Evolutionary conservation across 2,113 vertebrate species (phyloP), one percentile per base, ranked within the genome.

Genomic region (Ceratotherium simum): DNA sequence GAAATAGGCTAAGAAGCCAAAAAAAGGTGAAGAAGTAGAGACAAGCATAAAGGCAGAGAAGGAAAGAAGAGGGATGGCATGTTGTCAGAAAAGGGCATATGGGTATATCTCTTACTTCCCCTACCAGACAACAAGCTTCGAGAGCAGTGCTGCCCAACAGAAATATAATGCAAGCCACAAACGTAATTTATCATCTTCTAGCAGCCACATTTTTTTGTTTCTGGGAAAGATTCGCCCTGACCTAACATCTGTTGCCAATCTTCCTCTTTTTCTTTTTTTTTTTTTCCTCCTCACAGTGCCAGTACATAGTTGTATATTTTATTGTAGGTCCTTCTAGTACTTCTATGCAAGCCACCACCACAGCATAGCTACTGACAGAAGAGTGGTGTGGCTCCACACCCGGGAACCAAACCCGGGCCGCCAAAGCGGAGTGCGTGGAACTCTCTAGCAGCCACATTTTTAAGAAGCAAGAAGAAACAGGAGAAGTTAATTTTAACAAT

Each of bases 401-500:
- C 10, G 11, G 48, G 48, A 48, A 48, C 48, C 11, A 11, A 48
- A 48, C 8, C 48, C 10, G 8, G 48, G 48, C 48, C 11, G 48
- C 48, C 11, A 11, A 48, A 48, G 8, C 48, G 11, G 48, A 48
- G 10, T 10, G 10, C 48, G 48, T 10, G 4, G 48, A 48, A 48
- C 48, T 48, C 48, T 51, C 75, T 82, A 83, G n/a, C 9, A 58
- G 48, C 46, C 31, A 80, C 6, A 25, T 51, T 90, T 81, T 76
- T 70, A 3, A 92, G 90, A 90, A 79, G n/a, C 17, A 87, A 85
- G 23, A 70, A 85, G 27, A 65, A 75, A 80, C 5, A 20, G 20
- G 8, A 90, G 14, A 93, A 62, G 87, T 79, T 73, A 42, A 80
- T 79, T 78, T 80, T 54, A 72, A 94, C 33, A 81, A 78, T 39